Conservation (phyloP, 37 sponge, comb jelly and placozoan species). For the Halisarca cf. caerulea region DNA sequence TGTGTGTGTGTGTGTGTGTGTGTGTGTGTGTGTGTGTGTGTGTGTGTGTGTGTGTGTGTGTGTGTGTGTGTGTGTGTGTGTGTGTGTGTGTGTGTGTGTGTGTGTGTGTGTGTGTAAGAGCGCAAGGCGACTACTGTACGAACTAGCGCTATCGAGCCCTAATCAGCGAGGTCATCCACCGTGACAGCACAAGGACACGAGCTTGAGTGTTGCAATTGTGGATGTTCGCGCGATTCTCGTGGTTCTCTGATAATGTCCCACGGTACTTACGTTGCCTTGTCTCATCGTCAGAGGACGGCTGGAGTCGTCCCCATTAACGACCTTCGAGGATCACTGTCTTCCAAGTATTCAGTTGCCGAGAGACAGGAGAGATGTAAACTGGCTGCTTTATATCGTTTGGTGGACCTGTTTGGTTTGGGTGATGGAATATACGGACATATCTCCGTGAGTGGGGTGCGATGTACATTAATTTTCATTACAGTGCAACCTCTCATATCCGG, state of each 20-base stretch:
- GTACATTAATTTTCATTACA: no score
- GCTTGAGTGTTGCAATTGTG: no score
- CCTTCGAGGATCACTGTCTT: conserved; percentile 35
- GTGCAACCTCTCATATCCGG: no score
- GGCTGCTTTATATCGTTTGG: conserved; percentile 78
- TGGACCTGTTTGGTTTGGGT: conserved; percentile 75
- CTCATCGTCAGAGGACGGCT: background rate
- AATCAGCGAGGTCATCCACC: no score
- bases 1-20: background rate
- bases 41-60: conserved; percentile 9
- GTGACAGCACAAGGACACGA: no score
- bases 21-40: background rate
- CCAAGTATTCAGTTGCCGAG: conserved; percentile 57
- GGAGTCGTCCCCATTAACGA: conserved; percentile 63
- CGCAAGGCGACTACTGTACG: no score
- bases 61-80: conserved; percentile 3
- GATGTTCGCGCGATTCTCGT: no score
- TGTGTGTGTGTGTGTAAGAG: no score
- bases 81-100: conserved; percentile 11
- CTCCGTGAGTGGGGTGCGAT: conserved; percentile 87
- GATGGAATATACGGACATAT: conserved; percentile 78
- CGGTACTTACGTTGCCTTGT: background rate
- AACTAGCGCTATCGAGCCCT: no score
- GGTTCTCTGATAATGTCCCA: background rate
- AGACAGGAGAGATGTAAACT: conserved; percentile 72